Base-by-base conservation (phyloP, 2,113 vertebrate genomes). In the Montifringilla adamsi region DNA sequence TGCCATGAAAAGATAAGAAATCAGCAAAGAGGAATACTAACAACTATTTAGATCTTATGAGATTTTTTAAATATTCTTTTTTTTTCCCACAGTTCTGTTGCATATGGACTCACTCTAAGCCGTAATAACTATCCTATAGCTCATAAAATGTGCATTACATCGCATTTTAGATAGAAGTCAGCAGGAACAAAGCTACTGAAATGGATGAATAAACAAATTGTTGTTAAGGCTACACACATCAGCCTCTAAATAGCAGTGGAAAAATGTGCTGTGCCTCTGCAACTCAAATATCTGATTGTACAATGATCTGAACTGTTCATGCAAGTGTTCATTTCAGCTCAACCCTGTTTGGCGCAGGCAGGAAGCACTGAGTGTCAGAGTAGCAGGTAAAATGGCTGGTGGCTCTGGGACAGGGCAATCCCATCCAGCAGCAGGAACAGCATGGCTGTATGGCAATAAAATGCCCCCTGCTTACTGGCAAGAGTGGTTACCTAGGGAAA, bases 131-230 rank as follows among this genome's bases (percentile, higher is more conserved):
- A 11, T 82, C 46, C 84, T 79, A 79, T 22, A 83, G 77, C 78
- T 94, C 41, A 91, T 76, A 93, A 95, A 87, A 91, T 35, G 81
- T 85, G 84, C 74, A 89, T 84, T 97, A 66, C 1, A 0, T 82
- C 0, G 0, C 84, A 69, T 91, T 93, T 92, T 69, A 89, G 91
- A 94, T n/a, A 76, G 77, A 95, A 95, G 89, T 82, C 81, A 82
- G 84, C 81, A 85, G 91, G 89, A 93, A 92, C 41, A 94, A 95
- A 93, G 74, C 67, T 83, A 82, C 55, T 88, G 75, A 62, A 95
- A 94, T 0, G 47, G 89, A 95, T 74, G 90, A 95, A 94, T 94
- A 95, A 88, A 95, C 84, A 91, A 90, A 95, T 91, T 93, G 74
- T 91, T 95, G 89, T 87, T 91, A 91, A 76, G 89, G 90, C 91